Evolutionary conservation across 23 tunicate species (phyloP), one percentile per base, ranked within the genome.

Genomic region (Trididemnum clinides): DNA sequence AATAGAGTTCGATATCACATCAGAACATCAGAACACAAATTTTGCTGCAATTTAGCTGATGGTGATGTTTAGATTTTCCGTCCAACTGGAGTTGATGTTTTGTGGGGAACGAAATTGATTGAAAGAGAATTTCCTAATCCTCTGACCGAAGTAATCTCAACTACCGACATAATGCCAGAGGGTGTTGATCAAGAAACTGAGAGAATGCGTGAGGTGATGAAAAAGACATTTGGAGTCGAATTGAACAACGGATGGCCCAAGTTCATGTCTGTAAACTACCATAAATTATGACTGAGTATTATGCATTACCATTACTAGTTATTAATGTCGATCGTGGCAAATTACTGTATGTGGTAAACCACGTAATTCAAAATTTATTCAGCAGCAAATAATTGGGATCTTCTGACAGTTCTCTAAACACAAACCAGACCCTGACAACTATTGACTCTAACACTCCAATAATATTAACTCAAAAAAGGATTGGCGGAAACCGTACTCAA

Each of bases 31-130:
- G 10, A 44, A 44, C 15, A 7, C 54, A 44, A 44, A 44, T 44
- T 44, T 44, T 44, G 15, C 12, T 44, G 54, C 15, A 44, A 44
- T 7, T 44, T 7, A 44, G 54, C 15, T 44, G 10, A 7, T n/a
- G n/a, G n/a, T n/a, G n/a, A n/a, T 19, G 18, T 62, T 31, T 30
- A 78, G 83, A 51, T 78, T 12, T 78, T 78, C 25, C 64, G 30
- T 29, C 20, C 7, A 25, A 23, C 10, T 27, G 65, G 66, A 3
- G 83, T 78, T 12, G 37, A 27, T 31, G 83, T 78, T 30, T 54
- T 78, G n/a, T 78, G 83, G 83, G 83, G 83, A 51, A 78, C 83
- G 5, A 78, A 78, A 33, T 66, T 78, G 66, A 54, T 78, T 7
- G 83, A 78, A 27, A 51, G 21, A 29, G 66, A 51, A 29, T 78